These are phyloP conservation scores for Delphinus delphis DNA, from an alignment of 2,113 vertebrate species.

Conservation along the genomic window DNA sequence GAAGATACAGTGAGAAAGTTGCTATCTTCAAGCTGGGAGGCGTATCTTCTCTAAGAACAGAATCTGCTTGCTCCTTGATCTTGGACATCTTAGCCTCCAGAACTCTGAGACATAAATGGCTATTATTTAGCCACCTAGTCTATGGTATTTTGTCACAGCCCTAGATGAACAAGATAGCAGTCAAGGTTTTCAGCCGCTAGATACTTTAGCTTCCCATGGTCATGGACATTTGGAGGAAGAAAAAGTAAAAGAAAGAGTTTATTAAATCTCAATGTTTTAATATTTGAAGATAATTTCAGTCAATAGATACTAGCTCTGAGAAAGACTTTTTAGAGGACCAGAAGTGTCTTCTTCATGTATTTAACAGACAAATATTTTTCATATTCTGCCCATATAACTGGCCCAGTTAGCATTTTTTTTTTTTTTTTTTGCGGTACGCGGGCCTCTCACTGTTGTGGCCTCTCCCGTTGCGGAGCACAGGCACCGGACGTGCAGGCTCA, in stretches of 20 bases:
- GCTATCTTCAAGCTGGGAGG: background rate
- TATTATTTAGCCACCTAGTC: background rate
- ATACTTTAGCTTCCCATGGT: background rate
- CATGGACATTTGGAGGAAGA: background rate
- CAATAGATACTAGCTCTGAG: background rate
- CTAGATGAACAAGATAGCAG: background rate
- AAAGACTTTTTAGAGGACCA: background rate
- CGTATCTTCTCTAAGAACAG: background rate
- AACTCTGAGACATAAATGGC: background rate
- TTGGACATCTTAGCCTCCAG: background rate
- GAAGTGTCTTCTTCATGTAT: background rate
- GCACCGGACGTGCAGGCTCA: too few species aligned
- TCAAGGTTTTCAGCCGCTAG: background rate
- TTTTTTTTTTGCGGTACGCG: too few species aligned
- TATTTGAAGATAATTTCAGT: background rate
- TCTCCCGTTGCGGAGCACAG: too few species aligned
- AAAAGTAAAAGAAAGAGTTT: background rate
- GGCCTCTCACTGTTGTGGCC: too few species aligned
- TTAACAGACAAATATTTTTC: background rate
- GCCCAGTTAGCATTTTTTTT: background rate
- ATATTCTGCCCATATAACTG: background rate
- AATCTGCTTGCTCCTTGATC: background rate
- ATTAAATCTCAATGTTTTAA: background rate
- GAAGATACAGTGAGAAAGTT: background rate
- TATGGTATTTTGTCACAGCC: background rate